A percentile compares a stretch with the other conserved stretches of the same genome.
These are phyloP conservation scores for Rhinella marina DNA, from an alignment of 2,797 vertebrate genomes.

Conservation along the genomic window DNA sequence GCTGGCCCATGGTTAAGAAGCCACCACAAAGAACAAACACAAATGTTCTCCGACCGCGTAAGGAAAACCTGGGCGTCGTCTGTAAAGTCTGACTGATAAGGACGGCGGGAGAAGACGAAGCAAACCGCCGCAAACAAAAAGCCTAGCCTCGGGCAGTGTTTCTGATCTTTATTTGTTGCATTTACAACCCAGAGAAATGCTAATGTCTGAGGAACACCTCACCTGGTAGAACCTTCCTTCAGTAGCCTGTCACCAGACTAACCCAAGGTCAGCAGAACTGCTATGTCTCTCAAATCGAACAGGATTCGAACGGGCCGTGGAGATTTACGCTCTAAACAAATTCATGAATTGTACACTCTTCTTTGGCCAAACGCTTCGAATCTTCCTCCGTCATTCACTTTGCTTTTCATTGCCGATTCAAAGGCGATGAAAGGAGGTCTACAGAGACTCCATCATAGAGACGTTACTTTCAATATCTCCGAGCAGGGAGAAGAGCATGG, in stretches of 20 bases:
- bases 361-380: not conserved
- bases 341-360: not conserved
- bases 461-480: not conserved
- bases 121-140: not conserved
- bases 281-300: not conserved
- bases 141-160: constrained; percentile 16
- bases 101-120: not conserved
- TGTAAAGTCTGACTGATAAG: constrained; percentile 22
- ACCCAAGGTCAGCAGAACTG: not conserved
- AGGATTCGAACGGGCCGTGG: too few relatives aligned
- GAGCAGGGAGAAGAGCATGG: too few relatives aligned
- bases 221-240: not conserved
- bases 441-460: not conserved
- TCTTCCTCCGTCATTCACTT: not conserved
- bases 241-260: not conserved
- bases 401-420: not conserved
- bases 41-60: not conserved
- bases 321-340: not conserved
- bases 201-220: not conserved
- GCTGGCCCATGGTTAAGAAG: not conserved
- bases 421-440: not conserved
- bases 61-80: not conserved
- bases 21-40: constrained; percentile 21
- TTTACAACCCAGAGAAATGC: not conserved
- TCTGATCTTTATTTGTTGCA: constrained; percentile 7